Conservation (phyloP, 2,113 vertebrate genomes). For the Cathartes aura region DNA sequence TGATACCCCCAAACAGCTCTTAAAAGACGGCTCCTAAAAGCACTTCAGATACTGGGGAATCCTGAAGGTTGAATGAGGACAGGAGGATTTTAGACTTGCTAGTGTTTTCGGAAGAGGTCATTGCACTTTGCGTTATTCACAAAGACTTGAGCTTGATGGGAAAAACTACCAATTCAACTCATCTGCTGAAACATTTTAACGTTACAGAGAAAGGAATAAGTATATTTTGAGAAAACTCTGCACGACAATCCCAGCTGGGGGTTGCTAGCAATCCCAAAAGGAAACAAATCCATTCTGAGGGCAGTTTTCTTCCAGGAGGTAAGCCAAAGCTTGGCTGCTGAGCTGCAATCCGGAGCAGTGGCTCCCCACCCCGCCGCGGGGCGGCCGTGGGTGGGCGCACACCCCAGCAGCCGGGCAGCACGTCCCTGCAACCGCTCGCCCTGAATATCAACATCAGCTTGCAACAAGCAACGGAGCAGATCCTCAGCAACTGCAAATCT, state of each 20-base stretch:
- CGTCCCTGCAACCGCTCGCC: neutral
- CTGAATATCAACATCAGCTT: neutral
- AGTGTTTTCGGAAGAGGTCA: neutral
- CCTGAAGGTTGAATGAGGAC: neutral
- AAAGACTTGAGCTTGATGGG: neutral
- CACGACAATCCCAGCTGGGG: neutral
- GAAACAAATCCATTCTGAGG: neutral
- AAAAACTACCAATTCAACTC: neutral
- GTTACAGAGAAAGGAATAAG: neutral
- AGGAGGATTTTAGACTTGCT: neutral
- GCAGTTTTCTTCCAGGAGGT: neutral
- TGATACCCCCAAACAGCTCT: neutral
- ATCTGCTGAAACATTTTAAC: neutral
- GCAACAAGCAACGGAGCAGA: neutral
- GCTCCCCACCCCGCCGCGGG: neutral
- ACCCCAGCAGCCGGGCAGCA: neutral
- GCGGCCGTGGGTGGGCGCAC: fast-evolving
- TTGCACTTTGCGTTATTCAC: fast-evolving
- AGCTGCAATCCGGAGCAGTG: fast-evolving
- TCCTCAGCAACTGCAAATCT: neutral
- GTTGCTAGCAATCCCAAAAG: neutral
- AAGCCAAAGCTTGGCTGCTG: neutral
- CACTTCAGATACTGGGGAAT: neutral
- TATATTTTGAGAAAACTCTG: neutral
- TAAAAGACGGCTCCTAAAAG: neutral